Conservation (phyloP, 64 coral and sea anemone genomes). For the Montipora cactus region DNA sequence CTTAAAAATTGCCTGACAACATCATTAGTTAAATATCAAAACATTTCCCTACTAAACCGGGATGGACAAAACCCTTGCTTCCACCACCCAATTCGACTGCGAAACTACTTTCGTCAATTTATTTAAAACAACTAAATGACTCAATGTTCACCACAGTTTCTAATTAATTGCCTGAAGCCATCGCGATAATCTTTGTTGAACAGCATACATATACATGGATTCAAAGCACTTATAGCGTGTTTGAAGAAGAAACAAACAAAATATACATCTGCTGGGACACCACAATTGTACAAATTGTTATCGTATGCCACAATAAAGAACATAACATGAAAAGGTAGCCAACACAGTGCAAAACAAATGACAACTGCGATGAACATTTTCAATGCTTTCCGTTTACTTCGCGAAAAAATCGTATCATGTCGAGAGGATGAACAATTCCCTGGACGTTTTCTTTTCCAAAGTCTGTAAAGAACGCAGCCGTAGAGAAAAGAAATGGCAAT, state of each 20-base stretch:
- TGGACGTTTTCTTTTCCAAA: slow-evolving; percentile 43
- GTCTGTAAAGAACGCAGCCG: slow-evolving; percentile 13
- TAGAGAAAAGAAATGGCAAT: slow-evolving; percentile 4
- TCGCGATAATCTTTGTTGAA: slow-evolving; percentile 34
- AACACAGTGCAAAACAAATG: slow-evolving; percentile 63
- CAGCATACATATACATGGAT: slow-evolving; percentile 59
- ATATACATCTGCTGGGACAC: neutral
- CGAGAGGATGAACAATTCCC: slow-evolving; percentile 6
- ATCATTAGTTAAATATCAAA: too few species aligned
- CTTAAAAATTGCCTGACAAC: too few species aligned
- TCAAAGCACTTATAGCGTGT: slow-evolving; percentile 61
- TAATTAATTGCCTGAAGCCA: neutral
- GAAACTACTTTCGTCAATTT: too few species aligned
- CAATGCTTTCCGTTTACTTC: slow-evolving; percentile 30
- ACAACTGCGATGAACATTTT: slow-evolving; percentile 71
- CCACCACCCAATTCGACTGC: too few species aligned
- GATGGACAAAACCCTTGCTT: too few species aligned
- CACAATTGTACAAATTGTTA: neutral
- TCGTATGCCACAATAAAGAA: slow-evolving; percentile 37
- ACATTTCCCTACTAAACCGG: too few species aligned
- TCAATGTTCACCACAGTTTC: too few species aligned
- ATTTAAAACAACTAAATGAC: too few species aligned
- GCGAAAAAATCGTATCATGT: neutral
- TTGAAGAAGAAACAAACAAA: slow-evolving; percentile 31
- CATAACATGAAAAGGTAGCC: slow-evolving; percentile 51